These are phyloP conservation scores for Dallia pectoralis DNA, from an alignment of 2,797 vertebrate genomes.

Conservation along the genomic window DNA sequence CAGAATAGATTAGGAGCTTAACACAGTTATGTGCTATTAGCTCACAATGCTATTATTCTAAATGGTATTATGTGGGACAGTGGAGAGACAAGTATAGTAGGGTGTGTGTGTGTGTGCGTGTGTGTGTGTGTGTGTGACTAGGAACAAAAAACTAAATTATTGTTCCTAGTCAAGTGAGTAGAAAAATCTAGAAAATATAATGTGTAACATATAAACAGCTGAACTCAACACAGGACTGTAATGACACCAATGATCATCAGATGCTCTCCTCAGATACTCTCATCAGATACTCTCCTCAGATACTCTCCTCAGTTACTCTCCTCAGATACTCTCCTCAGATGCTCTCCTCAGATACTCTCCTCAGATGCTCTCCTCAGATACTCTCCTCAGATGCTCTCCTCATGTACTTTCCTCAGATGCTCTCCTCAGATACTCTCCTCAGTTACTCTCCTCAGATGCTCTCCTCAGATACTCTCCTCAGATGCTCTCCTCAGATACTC, in stretches of 20 bases:
- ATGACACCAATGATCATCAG: too few relatives aligned
- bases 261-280: too few relatives aligned
- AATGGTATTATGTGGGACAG: conserved; percentile 65
- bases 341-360: conserved; percentile 1
- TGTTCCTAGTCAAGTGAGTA: background rate
- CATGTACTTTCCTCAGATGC: conserved; percentile 6
- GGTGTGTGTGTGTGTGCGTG: conserved; percentile 25
- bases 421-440: conserved; percentile 6
- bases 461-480: background rate
- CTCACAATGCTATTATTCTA: conserved; percentile 72
- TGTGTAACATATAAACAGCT: conserved; percentile 31
- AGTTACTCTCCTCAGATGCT: background rate
- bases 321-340: background rate
- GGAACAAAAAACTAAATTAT: background rate
- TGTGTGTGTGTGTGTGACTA: conserved; percentile 4
- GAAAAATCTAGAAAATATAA: background rate
- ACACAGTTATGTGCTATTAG: conserved; percentile 73
- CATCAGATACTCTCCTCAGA: too few relatives aligned
- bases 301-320: conserved; percentile 4
- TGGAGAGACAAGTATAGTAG: conserved; percentile 27
- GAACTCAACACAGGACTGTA: conserved; percentile 38
- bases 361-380: conserved; percentile 9
- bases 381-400: too few relatives aligned
- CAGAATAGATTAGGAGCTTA: conserved; percentile 66
- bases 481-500: conserved; percentile 5